phyloP scores from a whole-genome alignment of 2,113 vertebrate genomes.

The Talpa occidentalis region DNA sequence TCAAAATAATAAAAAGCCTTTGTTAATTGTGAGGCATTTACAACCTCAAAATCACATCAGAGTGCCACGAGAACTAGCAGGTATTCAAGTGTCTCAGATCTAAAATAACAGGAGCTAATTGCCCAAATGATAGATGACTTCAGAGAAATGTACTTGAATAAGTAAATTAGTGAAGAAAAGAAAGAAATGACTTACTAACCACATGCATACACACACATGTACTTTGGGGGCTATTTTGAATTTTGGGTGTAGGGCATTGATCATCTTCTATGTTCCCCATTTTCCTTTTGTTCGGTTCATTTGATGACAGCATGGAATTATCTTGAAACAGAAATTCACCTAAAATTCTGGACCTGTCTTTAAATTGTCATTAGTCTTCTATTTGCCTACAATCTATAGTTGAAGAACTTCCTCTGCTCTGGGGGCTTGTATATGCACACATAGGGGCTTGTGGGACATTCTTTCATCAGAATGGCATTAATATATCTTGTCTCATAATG shows the following conservation, averaged over 20 bases:
- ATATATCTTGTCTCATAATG: conserved; percentile 16
- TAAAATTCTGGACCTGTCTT: background rate
- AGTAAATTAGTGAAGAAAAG: background rate
- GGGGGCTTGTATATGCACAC: background rate
- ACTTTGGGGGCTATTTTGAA: background rate
- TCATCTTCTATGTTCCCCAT: background rate
- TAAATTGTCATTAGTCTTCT: background rate
- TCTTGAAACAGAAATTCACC: background rate
- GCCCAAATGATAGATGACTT: background rate
- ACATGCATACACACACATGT: background rate
- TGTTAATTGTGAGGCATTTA: conserved; percentile 36
- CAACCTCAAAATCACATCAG: background rate
- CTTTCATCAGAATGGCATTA: conserved; percentile 16
- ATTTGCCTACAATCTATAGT: conserved; percentile 1
- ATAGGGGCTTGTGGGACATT: background rate
- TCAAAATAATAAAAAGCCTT: conserved; percentile 47
- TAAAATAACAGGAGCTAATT: background rate
- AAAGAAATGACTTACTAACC: background rate
- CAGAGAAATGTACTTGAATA: background rate
- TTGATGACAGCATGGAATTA: conserved; percentile 14
- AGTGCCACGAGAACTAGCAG: background rate
- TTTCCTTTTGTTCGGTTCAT: conserved; percentile 25
- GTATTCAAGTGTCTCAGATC: conserved; percentile 4
- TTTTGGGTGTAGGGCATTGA: background rate
- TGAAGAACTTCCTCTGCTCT: background rate